Evolutionary conservation across 2,113 vertebrate genomes (phyloP).

Genomic region (Cisticola juncidis): DNA sequence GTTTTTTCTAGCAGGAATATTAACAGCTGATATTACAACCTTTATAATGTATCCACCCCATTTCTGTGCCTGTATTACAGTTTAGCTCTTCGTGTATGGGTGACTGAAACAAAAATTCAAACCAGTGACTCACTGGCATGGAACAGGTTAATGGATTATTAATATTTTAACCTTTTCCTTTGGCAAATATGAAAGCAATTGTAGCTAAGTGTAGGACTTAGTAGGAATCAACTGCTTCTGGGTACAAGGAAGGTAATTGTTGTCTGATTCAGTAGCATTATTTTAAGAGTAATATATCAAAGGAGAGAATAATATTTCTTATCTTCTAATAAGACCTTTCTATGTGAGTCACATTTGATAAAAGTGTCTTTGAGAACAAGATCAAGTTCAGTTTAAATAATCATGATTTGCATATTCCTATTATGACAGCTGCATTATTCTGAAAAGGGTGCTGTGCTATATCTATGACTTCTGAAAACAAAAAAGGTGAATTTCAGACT

Average conservation of each 20-base stretch:
- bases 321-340: slow-evolving; percentile 28
- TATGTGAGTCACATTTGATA: slow-evolving; percentile 38
- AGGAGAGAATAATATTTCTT: slow-evolving; percentile 46
- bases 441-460: neutral
- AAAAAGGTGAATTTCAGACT: slow-evolving; percentile 52
- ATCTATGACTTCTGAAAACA: slow-evolving; percentile 35
- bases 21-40: slow-evolving; percentile 26
- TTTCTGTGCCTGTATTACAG: slow-evolving; percentile 68
- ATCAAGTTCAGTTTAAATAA: slow-evolving; percentile 58
- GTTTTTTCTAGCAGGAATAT: neutral
- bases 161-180: slow-evolving; percentile 75
- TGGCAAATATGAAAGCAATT: slow-evolving; percentile 69
- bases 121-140: slow-evolving; percentile 60
- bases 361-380: slow-evolving; percentile 19
- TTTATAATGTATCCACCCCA: slow-evolving; percentile 30
- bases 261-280: slow-evolving; percentile 39
- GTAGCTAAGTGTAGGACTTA: slow-evolving; percentile 29
- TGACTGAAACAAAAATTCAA: slow-evolving; percentile 72
- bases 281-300: slow-evolving; percentile 62
- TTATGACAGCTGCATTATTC: slow-evolving; percentile 45
- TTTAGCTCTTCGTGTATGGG: slow-evolving; percentile 16
- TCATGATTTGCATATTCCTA: slow-evolving; percentile 49
- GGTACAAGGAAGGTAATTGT: slow-evolving; percentile 42
- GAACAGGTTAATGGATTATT: slow-evolving; percentile 75
- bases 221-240: slow-evolving; percentile 46